Base-by-base conservation (phyloP, 2,113 vertebrate species). In the Myxocyprinus asiaticus region DNA sequence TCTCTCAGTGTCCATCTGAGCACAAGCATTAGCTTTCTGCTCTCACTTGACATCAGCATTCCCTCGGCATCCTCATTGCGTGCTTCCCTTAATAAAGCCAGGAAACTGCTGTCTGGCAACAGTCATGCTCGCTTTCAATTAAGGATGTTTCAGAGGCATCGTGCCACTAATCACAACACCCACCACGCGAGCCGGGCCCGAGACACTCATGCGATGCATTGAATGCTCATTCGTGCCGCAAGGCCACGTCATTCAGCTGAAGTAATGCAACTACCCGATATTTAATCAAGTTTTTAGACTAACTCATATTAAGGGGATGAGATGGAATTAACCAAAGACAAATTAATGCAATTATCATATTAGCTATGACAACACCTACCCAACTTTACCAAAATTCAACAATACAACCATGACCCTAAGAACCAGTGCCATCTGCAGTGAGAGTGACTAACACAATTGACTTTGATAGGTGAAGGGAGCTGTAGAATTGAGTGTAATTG, bases 231-330 rank as follows among this genome's bases (percentile, higher is more conserved):
- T 81, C 68, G 84, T 59, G 69, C 82, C 84, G 88, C 67, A 84
- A 88, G 91, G 82, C 79, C 69, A 81, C 84, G 65, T 78, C 82
- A 91, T 50, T 64, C 55, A 58, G 4, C 67, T 0, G 87, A 91
- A 90, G 88, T 90, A 88, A 94, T 94, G 81, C 82, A 92, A 93
- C 92, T 91, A 94, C 94, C 94, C 89, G 88, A 87, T 89, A 90
- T 93, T 94, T 95, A 94, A 96, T 96, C 95, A 88, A 78, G 79
- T 94, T 94, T 90, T 94, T 89, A 91, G 91, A 85, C 90, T 90
- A 87, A 94, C 87, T 88, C 86, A 89, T 93, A 89, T 90, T 90
- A 91, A 63, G 88, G 83, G 93, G 91, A 91, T 89, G 89, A 91
- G 90, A 90, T 86, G 82, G 88, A 94, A 94, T 94, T 95, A 95